Base-by-base conservation (phyloP, 2,888 invertebrate genomes). In the Drosophila suboccidentalis region DNA sequence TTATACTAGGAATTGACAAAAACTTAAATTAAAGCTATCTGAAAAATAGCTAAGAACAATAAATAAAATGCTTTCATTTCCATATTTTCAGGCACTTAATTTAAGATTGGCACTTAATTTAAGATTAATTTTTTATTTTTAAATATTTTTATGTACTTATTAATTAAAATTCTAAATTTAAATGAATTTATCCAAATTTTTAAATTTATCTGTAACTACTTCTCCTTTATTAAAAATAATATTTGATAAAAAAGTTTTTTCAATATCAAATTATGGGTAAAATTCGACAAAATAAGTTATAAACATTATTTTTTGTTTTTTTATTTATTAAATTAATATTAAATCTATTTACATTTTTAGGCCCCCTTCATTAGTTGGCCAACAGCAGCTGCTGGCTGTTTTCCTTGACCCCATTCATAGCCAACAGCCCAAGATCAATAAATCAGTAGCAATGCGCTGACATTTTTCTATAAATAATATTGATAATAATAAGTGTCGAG, bases 361-460 rank as follows among this genome's bases (percentile, higher is more conserved):
- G 34, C 51, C 43, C 43, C 32, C 36, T 43, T 10, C 17, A 22
- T 53, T 36, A 17, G 36, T 34, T 41, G 34, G 49, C n/a, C 55
- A 66, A 58, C n/a, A 13, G 70, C 65, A 61, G 68, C 75, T 71
- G 76, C 36, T 74, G 15, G 2, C 44, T 36, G 15, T 6, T 36
- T 22, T 60, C 86, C 83, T 87, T 84, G 83, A 83, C 88, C 80
- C 74, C 61, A 78, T 75, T 55, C n/a, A 54, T 34, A 26, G 39
- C 15, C 17, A 73, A 47, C 11, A 58, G 17, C 41, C 34, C 10
- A 51, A 50, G 50, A 0, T 53, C 76, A 51, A 84, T 84, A 84
- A 84, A 84, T 84, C 88, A 85, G 83, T 78, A 76, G 44, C 74
- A 68, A 76, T 57, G 62, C 50, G 70, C 61, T 73, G 83, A 76